Conservation (phyloP, 92 coral and sea anemone species). For the Umimayanthus kanabou region DNA sequence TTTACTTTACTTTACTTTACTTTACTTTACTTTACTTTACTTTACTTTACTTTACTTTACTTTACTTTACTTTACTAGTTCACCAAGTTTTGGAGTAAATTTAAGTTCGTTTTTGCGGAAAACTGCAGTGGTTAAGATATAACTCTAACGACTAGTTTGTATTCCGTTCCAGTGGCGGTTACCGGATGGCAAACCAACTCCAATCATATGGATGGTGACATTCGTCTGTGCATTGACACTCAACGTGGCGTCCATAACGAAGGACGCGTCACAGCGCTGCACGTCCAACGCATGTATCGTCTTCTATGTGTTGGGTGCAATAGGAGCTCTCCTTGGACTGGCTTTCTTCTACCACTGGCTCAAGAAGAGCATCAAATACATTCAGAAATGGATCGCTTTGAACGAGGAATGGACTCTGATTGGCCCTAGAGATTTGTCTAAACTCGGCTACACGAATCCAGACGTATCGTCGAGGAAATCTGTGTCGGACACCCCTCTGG, state of each 20-base stretch:
- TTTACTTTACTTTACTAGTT: no score
- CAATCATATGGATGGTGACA: constrained; percentile 86
- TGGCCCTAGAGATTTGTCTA: constrained; percentile 53
- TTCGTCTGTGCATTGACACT: constrained; percentile 87
- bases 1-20: no score
- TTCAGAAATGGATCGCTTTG: constrained; percentile 81
- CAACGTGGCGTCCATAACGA: constrained; percentile 86
- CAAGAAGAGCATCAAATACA: constrained; percentile 73
- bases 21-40: no score
- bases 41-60: no score
- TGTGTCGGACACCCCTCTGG: constrained; percentile 28
- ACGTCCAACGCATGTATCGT: constrained; percentile 88
- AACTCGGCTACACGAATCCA: constrained; percentile 69
- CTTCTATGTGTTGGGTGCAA: constrained; percentile 92
- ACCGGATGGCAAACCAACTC: constrained; percentile 93
- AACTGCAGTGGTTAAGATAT: not conserved
- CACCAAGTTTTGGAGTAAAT: no score
- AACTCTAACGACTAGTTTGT: not conserved
- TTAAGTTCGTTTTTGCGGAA: no score
- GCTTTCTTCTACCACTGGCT: constrained; percentile 91
- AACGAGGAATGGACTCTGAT: constrained; percentile 95
- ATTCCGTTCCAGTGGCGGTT: constrained; percentile 79
- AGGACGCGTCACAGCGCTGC: constrained; percentile 93
- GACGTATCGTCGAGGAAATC: constrained; percentile 70
- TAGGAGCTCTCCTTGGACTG: constrained; percentile 85